Evolutionary conservation across 2,888 invertebrate genomes (phyloP).

Genomic region (Labia minor): DNA sequence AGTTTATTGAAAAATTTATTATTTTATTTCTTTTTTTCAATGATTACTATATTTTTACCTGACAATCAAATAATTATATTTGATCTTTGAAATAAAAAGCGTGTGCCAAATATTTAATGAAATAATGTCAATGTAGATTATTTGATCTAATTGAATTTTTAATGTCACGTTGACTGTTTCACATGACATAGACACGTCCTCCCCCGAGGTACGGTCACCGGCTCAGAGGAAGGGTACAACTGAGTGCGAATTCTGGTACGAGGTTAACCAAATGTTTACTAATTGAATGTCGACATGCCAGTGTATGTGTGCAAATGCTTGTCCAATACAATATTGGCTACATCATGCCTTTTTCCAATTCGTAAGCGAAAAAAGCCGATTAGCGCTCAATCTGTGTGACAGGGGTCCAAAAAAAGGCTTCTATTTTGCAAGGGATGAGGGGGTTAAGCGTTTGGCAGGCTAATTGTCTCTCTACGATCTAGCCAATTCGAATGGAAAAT

Average conservation of each 20-base stretch:
- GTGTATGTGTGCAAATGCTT: neutral
- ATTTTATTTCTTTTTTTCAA: no score
- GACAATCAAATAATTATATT: no score
- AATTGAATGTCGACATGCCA: neutral
- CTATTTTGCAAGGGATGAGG: neutral
- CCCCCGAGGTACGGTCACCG: neutral
- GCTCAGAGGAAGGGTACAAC: neutral
- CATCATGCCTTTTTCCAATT: neutral
- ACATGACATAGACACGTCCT: neutral
- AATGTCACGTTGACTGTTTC: neutral
- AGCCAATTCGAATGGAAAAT: neutral
- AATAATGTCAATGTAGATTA: neutral
- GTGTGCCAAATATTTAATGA: no score
- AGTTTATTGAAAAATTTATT: no score
- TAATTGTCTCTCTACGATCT: neutral
- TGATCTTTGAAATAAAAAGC: no score
- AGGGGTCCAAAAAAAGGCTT: neutral
- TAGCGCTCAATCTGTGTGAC: neutral
- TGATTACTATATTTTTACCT: no score
- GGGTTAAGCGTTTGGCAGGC: neutral
- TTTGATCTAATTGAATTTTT: neutral
- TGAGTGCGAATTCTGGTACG: neutral
- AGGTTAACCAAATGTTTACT: conserved; percentile 7
- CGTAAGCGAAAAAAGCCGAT: conserved; percentile 13
- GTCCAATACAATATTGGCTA: conserved; percentile 1